phyloP scores from a whole-genome alignment of 92 coral and sea anemone species.

The Galaxea fascicularis region DNA sequence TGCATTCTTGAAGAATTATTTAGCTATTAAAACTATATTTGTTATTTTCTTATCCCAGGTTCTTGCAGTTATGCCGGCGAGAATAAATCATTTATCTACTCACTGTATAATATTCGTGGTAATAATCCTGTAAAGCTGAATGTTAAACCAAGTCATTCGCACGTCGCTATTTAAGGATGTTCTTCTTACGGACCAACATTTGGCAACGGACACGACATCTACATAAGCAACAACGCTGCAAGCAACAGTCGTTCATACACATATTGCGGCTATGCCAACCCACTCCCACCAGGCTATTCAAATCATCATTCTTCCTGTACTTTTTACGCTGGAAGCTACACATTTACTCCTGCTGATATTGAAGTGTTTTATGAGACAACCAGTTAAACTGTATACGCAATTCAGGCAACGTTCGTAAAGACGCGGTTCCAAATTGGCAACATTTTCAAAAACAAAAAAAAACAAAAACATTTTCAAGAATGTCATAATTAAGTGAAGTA shows the following conservation, averaged over 20 bases:
- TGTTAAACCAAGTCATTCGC: not conserved
- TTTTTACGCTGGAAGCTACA: conserved; percentile 40
- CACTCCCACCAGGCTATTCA: conserved; percentile 26
- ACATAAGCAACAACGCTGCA: conserved; percentile 30
- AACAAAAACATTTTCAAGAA: no score
- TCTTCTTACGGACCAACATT: conserved; percentile 59
- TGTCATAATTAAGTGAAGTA: no score
- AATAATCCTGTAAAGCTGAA: conserved; percentile 32
- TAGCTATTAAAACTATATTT: not conserved
- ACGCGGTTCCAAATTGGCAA: no score
- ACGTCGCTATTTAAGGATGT: conserved; percentile 1
- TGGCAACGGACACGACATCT: conserved; percentile 63
- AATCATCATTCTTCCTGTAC: no score
- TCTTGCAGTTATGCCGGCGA: not conserved
- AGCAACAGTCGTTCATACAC: not conserved
- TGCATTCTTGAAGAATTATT: no score
- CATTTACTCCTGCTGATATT: not conserved
- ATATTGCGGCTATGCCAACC: not conserved
- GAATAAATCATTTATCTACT: conserved; percentile 43
- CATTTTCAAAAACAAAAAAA: no score
- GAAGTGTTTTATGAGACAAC: conserved; percentile 25
- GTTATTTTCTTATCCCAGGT: not conserved
- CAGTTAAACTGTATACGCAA: not conserved
- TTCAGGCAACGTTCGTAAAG: not conserved
- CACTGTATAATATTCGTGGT: conserved; percentile 33